Evolutionary conservation across 2,888 invertebrate species (phyloP).

Genomic region (Cataglyphis altisquamis): DNA sequence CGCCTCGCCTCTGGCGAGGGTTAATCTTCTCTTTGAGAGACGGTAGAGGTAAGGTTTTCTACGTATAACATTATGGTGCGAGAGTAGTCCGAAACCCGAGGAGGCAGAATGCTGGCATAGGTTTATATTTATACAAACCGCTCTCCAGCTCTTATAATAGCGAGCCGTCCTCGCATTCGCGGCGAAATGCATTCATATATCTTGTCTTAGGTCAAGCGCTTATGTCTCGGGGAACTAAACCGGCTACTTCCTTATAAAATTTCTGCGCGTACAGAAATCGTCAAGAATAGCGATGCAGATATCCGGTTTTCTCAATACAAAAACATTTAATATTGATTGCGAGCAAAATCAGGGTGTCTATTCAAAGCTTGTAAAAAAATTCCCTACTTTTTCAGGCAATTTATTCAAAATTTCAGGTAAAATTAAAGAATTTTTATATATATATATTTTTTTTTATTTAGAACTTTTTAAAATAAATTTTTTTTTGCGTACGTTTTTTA

Average conservation of each 20-base stretch:
- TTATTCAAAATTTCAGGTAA: no score
- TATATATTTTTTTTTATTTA: no score
- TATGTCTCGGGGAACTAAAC: slow-evolving; percentile 59
- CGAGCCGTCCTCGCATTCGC: slow-evolving; percentile 77
- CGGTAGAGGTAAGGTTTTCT: slow-evolving; percentile 62
- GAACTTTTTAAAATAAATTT: no score
- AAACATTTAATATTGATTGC: neutral
- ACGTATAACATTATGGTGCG: slow-evolving; percentile 79
- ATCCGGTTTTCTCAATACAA: neutral
- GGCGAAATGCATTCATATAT: slow-evolving; percentile 79
- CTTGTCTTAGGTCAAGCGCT: slow-evolving; percentile 81
- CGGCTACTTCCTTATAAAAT: slow-evolving; percentile 66
- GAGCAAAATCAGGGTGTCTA: no score
- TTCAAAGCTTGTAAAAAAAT: no score
- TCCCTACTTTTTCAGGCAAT: no score
- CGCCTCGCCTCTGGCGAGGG: neutral
- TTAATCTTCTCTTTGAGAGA: slow-evolving; percentile 72
- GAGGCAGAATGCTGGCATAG: slow-evolving; percentile 79
- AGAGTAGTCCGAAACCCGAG: slow-evolving; percentile 82
- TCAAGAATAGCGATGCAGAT: neutral
- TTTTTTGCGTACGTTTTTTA: no score
- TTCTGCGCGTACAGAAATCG: neutral
- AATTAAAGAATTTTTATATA: no score
- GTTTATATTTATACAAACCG: slow-evolving; percentile 84
- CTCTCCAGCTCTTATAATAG: slow-evolving; percentile 82